These are phyloP conservation scores for Trachelus tabidus DNA, from an alignment of 2,888 invertebrate genomes.

Conservation along the genomic window DNA sequence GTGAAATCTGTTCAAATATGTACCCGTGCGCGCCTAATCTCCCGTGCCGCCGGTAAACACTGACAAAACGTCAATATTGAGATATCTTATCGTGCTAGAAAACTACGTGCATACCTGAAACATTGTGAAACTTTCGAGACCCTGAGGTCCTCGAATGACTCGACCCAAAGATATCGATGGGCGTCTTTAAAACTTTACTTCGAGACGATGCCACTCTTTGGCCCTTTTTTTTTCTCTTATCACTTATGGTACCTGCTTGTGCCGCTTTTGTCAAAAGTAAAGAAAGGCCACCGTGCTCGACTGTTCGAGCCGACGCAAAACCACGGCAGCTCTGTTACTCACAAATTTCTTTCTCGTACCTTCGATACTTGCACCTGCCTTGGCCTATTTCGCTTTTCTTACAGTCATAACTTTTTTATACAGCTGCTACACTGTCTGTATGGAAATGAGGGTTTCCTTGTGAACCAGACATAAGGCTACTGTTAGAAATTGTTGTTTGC, in stretches of 20 bases:
- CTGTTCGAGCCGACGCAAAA: not conserved
- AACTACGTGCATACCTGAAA: slow-evolving; percentile 48
- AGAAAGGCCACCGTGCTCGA: not conserved
- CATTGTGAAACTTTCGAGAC: slow-evolving; percentile 31
- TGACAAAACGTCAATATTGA: slow-evolving; percentile 58
- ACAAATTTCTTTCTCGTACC: not conserved
- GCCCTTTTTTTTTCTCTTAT: not conserved
- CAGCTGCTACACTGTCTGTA: not conserved
- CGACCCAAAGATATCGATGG: not conserved
- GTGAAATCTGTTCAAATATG: slow-evolving; percentile 56
- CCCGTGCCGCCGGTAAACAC: slow-evolving; percentile 51
- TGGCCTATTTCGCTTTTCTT: not conserved
- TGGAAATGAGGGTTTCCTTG: not conserved
- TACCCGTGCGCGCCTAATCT: slow-evolving; percentile 47
- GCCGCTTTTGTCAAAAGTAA: not conserved
- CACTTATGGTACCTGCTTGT: not conserved
- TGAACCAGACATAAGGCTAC: not conserved
- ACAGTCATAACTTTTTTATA: not conserved
- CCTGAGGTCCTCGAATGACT: not conserved
- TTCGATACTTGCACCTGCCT: not conserved
- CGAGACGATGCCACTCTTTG: not conserved
- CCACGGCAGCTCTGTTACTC: not conserved
- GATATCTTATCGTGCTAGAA: slow-evolving; percentile 55
- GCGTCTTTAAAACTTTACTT: not conserved
- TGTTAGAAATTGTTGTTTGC: too few species aligned